Conservation (phyloP, 2,797 vertebrate genomes). For the Melanotaenia parkinsoni region DNA sequence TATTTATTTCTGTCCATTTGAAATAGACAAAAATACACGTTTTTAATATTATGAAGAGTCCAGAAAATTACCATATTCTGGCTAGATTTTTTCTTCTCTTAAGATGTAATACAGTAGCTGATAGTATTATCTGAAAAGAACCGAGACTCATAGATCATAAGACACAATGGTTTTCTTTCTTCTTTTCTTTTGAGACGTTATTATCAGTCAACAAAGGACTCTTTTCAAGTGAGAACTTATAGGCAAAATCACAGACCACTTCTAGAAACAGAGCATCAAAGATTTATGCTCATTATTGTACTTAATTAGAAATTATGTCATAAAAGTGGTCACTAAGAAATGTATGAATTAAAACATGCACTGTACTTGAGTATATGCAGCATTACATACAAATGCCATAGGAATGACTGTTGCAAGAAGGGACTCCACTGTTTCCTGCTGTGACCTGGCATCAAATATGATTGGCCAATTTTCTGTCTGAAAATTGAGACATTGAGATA, state of each 20-base stretch:
- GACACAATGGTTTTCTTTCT: background rate
- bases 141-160: too few species aligned
- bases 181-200: background rate
- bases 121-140: too few species aligned
- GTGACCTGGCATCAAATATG: background rate
- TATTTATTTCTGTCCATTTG: too few species aligned
- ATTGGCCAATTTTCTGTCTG: background rate
- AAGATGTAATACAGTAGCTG: too few species aligned
- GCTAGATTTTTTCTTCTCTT: too few species aligned
- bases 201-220: background rate
- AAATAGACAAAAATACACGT: too few species aligned
- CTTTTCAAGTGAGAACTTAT: background rate
- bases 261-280: background rate
- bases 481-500: slow-evolving; percentile 12
- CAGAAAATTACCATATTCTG: too few species aligned
- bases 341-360: background rate
- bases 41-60: too few species aligned
- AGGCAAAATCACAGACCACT: background rate
- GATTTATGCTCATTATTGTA: background rate
- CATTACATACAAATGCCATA: background rate
- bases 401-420: background rate
- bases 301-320: slow-evolving; percentile 9
- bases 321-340: background rate
- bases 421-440: background rate
- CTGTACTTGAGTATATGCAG: background rate